A percentile compares a stretch with the other conserved stretches of the same genome.
Conservation (phyloP, 2,113 vertebrate species). For the Amazona vittata region DNA sequence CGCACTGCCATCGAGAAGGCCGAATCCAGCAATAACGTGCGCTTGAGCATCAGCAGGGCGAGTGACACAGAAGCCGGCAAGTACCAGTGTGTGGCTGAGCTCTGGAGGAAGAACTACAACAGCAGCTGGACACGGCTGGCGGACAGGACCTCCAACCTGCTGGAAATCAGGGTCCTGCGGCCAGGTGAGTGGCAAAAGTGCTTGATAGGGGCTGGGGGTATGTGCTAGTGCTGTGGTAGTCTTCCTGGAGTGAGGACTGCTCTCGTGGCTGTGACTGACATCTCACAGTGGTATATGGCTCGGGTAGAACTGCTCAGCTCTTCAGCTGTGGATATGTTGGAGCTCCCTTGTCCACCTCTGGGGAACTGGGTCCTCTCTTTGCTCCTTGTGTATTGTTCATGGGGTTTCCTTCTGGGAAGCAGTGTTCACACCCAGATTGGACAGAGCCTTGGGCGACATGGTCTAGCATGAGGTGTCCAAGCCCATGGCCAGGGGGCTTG, state of each 20-base stretch:
- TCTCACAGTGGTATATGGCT: background rate
- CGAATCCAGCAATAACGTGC: slow-evolving; percentile 90
- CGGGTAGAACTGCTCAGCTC: background rate
- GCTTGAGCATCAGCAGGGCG: slow-evolving; percentile 89
- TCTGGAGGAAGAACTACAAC: slow-evolving; percentile 92
- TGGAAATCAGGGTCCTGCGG: slow-evolving; percentile 91
- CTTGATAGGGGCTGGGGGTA: rapidly evolving
- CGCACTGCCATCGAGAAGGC: slow-evolving; percentile 92
- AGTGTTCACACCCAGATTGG: background rate
- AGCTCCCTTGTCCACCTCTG: background rate
- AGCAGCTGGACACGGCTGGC: slow-evolving; percentile 88
- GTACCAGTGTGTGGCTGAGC: slow-evolving; percentile 91
- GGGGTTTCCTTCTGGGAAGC: background rate
- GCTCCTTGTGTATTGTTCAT: rapidly evolving
- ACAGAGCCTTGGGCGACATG: background rate
- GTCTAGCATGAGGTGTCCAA: background rate
- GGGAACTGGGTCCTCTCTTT: background rate
- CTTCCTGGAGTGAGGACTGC: background rate
- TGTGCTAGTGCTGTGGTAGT: rapidly evolving
- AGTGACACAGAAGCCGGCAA: slow-evolving; percentile 91
- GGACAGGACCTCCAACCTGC: slow-evolving; percentile 91
- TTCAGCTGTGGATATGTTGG: rapidly evolving
- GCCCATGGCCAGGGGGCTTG: background rate
- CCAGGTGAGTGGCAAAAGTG: slow-evolving; percentile 75
- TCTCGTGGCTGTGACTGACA: rapidly evolving